A percentile compares a stretch with the other conserved stretches of the same genome.
Evolutionary conservation across 2,113 vertebrate genomes (phyloP).

Genomic region (Clarias gariepinus): DNA sequence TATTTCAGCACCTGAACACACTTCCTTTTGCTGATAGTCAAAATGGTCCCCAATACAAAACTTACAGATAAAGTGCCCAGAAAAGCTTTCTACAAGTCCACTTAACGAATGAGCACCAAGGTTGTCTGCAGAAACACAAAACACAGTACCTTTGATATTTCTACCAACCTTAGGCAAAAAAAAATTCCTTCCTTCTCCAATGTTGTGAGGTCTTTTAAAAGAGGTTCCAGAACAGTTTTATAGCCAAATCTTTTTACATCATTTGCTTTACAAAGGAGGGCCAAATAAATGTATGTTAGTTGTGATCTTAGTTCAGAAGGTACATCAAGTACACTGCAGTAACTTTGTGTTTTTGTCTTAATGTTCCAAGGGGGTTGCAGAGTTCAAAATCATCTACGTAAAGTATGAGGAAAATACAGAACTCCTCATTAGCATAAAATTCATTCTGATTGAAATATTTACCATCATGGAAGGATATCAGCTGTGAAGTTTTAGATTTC

Average conservation of each 20-base stretch:
- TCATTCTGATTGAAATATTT: no score
- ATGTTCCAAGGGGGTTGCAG: constrained; percentile 17
- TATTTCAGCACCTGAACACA: constrained; percentile 2
- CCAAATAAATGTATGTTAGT: background rate
- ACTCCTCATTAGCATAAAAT: background rate
- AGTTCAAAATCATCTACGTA: no score
- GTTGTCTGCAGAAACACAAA: constrained; percentile 46
- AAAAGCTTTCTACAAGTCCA: constrained; percentile 46
- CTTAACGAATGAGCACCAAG: constrained; percentile 41
- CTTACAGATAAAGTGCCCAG: no score
- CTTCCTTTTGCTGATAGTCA: constrained; percentile 47
- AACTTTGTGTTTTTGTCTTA: constrained; percentile 21
- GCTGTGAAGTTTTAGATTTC: background rate
- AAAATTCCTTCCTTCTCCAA: constrained; percentile 49
- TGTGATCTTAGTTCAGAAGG: background rate
- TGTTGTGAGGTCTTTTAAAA: constrained; percentile 44
- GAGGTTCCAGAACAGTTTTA: constrained; percentile 41
- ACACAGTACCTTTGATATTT: constrained; percentile 44
- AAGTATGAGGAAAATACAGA: no score
- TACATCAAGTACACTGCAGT: constrained; percentile 16
- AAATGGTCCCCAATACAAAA: constrained; percentile 48
- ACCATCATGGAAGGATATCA: no score
- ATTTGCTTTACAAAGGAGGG: constrained; percentile 30
- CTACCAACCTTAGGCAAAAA: constrained; percentile 39
- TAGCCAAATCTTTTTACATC: constrained; percentile 49